Evolutionary conservation across 1,140 invertebrate species (phyloP), one percentile per base, ranked within the genome.

Genomic region (Aphelenchoides fujianensis): DNA sequence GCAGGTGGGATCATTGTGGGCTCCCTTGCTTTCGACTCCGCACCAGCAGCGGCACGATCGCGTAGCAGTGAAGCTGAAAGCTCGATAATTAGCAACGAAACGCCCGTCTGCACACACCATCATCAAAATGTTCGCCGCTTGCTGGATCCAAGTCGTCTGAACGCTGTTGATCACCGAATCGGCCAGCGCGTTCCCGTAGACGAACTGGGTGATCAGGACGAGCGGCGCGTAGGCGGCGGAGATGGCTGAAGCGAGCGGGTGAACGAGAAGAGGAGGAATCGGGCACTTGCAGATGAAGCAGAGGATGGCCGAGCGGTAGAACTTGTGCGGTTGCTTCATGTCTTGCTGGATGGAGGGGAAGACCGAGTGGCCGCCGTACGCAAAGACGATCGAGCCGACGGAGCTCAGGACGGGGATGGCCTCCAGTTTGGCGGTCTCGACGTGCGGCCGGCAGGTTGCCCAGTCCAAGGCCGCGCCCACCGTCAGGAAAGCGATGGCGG

Each of bases 321-420:
- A 67, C 61, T 67, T 69, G 64, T 59, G 53, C 2, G 64, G 64
- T 3, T 69, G 19, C 30, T 28, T 70, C 89, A 90, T 90, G 73
- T 90, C 89, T 75, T 90, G 90, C 77, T 90, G 90, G 34, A 90
- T 89, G 0, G 89, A 90, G 3, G 90, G 90, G 85, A 90, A 90
- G 0, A 89, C 87, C 2, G 89, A 16, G 31, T 75, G 66, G 1
- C 89, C 89, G 0, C 89, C 89, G 81, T 89, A 90, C 0, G 89
- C 86, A 75, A 90, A 90, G 74, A 90, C 82, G 62, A 90, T 88
- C n/a, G 71, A 73, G 16, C 71, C 70, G 35, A 74, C 9, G 9
- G 31, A 28, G n/a, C 36, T 28, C 41, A 57, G 68, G 28, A 64
- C 32, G 16, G 3, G 5, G 19, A 34, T 34, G 1, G 41, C 16